phyloP scores from a whole-genome alignment of 2,797 vertebrate genomes.

The Liparis tanakae region DNA sequence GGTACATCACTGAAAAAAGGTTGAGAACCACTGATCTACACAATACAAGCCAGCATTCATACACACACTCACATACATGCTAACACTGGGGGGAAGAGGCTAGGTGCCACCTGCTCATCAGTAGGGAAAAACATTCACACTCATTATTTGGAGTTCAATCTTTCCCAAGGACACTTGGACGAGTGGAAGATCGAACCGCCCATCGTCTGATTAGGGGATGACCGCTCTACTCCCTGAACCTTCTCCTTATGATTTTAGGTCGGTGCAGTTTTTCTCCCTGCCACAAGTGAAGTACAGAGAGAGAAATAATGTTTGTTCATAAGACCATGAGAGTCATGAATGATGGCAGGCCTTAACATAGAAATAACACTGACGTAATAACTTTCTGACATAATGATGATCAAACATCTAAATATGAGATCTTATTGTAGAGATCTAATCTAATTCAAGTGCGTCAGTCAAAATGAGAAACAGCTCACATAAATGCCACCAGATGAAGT shows the following conservation, averaged over 20 bases:
- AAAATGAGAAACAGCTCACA: slow-evolving; percentile 27
- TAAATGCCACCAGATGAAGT: slow-evolving; percentile 31
- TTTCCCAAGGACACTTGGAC: not conserved
- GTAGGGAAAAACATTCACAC: not conserved
- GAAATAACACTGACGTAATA: slow-evolving; percentile 27
- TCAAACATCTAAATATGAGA: slow-evolving; percentile 33
- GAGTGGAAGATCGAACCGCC: not conserved
- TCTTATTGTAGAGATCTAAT: slow-evolving; percentile 11
- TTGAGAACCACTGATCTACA: too few species aligned
- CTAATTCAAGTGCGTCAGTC: slow-evolving; percentile 25
- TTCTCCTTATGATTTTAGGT: not conserved
- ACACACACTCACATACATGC: not conserved
- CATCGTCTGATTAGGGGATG: not conserved
- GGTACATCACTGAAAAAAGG: too few species aligned
- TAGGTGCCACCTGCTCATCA: not conserved
- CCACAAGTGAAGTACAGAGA: slow-evolving; percentile 15
- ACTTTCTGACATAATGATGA: slow-evolving; percentile 40
- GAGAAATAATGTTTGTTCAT: slow-evolving; percentile 7
- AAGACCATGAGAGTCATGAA: slow-evolving; percentile 14
- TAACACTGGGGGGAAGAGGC: not conserved
- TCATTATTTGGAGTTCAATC: not conserved
- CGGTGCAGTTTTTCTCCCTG: not conserved
- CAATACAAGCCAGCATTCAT: not conserved
- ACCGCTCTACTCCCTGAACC: not conserved
- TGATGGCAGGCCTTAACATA: not conserved